Percentiles rank a stretch among this genome's conserved stretches.
Evolutionary conservation across 2,113 vertebrate genomes (phyloP).

Genomic region (Nesospiza acunhae): DNA sequence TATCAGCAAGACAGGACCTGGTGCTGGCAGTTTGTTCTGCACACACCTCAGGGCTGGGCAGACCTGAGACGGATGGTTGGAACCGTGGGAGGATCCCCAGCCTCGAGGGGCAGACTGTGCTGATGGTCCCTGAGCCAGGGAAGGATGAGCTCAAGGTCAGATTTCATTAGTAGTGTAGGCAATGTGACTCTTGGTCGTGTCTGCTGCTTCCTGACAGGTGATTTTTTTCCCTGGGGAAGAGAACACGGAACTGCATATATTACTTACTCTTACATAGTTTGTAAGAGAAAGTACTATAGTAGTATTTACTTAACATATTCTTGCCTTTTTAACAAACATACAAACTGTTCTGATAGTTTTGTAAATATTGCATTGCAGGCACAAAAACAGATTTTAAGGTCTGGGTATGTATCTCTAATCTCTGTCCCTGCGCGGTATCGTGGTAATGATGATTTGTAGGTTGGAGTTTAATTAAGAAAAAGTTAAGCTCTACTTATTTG

Average conservation of each 20-base stretch:
- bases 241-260: neutral
- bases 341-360: neutral
- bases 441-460: conserved; percentile 21
- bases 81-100: neutral
- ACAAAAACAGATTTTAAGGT: neutral
- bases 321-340: neutral
- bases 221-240: neutral
- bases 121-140: neutral
- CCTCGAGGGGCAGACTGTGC: neutral
- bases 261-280: neutral
- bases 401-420: conserved; percentile 17
- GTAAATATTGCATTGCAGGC: neutral
- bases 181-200: neutral
- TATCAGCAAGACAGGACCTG: neutral
- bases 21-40: neutral
- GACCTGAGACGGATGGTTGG: neutral
- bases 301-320: neutral
- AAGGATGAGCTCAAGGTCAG: neutral
- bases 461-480: conserved; percentile 53
- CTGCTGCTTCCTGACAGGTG: neutral
- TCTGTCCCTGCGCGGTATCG: conserved; percentile 5
- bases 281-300: too few species aligned
- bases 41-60: neutral
- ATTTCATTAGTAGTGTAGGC: neutral
- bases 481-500: conserved; percentile 37